Base-by-base conservation (phyloP, 2,888 invertebrate species). In the Aleiodes leptofemur region DNA sequence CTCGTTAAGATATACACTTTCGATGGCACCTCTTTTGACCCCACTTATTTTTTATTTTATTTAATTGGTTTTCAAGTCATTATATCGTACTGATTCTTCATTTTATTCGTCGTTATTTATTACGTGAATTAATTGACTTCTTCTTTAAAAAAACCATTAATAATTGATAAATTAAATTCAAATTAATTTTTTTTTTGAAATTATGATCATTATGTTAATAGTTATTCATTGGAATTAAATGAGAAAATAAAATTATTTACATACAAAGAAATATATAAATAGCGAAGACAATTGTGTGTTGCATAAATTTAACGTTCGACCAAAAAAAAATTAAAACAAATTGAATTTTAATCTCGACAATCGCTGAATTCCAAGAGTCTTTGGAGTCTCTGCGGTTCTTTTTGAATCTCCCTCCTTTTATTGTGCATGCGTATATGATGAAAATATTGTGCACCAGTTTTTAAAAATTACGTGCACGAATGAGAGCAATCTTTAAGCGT, bases 251-350 rank as follows among this genome's bases (percentile, higher is more conserved):
- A 68, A 68, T 9, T 88, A 89, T 89, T 89, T 88, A 88, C 89
- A 89, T 88, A 89, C 88, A 89, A 89, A 88, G 87, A 88, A 85
- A 23, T 23, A 85, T 88, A 88, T 88, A 88, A 87, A 88, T 86
- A 86, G 80, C 78, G 75, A 56, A 56, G 57, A 76, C 72, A 66
- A 66, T 50, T 23, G 23, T 23, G 23, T 61, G 38, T 38, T 43
- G 61, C 43, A 38, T 61, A 61, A 9, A 57, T 57, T 57, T 13
- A 31, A 6, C 31, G 34, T 34, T 31, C 31, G 34, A 38, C 8
- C 6, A 66, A 50, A 66, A 38, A 66, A 83, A 87, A 82, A 85
- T 85, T 84, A 86, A 86, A 85, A 86, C 82, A 83, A 80, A 81
- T 85, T 85, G 83, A 85, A 81, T 85, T 84, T 82, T 84, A 83